Conservation (phyloP, 2,797 vertebrate species). For the Darevskia mixta region DNA sequence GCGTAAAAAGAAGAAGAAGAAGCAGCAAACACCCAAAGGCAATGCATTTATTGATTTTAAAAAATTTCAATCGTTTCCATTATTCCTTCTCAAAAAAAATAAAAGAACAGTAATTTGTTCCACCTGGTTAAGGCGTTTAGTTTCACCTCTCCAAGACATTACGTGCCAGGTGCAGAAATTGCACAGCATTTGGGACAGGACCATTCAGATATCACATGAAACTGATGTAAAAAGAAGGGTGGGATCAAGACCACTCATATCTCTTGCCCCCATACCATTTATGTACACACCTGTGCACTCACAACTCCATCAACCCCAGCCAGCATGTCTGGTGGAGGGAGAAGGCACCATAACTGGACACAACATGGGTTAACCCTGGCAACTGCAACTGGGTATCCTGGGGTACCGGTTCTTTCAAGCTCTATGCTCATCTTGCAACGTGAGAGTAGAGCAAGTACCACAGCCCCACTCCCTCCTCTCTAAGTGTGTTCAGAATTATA, state of each 20-base stretch:
- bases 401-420: no score
- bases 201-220: not conserved
- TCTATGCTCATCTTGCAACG: no score
- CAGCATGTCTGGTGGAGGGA: no score
- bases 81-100: slow-evolving; percentile 78
- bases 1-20: slow-evolving; percentile 66
- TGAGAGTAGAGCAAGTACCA: no score
- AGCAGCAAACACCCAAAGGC: slow-evolving; percentile 53
- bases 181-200: not conserved
- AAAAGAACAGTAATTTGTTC: not conserved
- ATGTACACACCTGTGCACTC: no score
- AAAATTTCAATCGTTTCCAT: slow-evolving; percentile 75
- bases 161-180: not conserved
- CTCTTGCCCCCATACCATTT: no score
- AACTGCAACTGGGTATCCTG: no score
- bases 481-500: not conserved
- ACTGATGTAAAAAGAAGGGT: not conserved
- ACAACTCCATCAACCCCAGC: no score
- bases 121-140: not conserved
- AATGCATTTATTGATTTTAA: slow-evolving; percentile 59
- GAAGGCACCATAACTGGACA: no score
- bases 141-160: not conserved
- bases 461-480: no score
- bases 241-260: no score
- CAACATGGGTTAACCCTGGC: no score